Evolutionary conservation across 2,888 invertebrate genomes (phyloP), one percentile per base, ranked within the genome.

Genomic region (Archaeoteleia sp.): DNA sequence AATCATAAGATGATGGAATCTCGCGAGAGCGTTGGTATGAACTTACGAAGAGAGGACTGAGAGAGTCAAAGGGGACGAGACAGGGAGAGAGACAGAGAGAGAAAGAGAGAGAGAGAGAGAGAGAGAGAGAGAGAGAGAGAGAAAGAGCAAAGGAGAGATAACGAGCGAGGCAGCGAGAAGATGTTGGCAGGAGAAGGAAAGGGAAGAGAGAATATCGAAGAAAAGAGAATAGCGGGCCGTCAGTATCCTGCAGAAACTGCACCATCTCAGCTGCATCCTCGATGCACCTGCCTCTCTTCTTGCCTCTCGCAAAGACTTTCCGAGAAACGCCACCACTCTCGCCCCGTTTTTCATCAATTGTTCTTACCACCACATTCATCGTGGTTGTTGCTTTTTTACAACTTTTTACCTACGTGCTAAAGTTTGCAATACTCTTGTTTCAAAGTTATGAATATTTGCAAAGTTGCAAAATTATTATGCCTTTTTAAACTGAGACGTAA

Each of bases 241-340:
- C 45, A 67, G 65, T 65, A 67, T 65, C 66, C 63, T 61, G 69
- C 67, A 55, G 55, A 48, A 55, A 54, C 75, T 77, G 78, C 77
- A 76, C 74, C 74, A 67, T 66, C 69, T 67, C 76, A 75, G 76
- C 76, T 78, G 76, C 76, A 74, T 75, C 73, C 67, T 66, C 70
- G 70, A 73, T 70, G 71, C 74, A 75, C 73, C 75, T 73, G 78
- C 74, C 75, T 72, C 58, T 65, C 70, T 62, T 65, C 53, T 66
- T 70, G 62, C 34, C 66, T 66, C 70, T 67, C 60, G 43, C 66
- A 72, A 62, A 69, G 61, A 75, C 51, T 61, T 61, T 61, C 53
- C 46, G 15, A 53, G 61, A 45, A 53, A 46, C 30, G 35, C 37
- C 25, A 29, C 49, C 49, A 10, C 32, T 58, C 40, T 40, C 42